Evolutionary conservation across 1,140 invertebrate species (phyloP), one percentile per base, ranked within the genome.

Genomic region (Tenebrio molitor): DNA sequence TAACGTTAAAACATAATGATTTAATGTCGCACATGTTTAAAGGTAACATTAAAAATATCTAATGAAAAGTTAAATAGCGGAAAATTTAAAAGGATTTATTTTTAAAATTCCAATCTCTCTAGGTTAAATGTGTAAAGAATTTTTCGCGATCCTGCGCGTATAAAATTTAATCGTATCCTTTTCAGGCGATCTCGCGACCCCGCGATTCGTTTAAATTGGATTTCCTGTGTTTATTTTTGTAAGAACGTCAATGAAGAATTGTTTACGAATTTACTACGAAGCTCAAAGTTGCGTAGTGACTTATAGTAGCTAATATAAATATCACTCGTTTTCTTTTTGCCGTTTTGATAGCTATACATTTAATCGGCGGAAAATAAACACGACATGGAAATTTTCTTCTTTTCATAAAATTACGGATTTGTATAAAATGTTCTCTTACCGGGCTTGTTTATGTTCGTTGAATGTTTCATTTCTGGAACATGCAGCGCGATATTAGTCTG

Each of bases 201-300:
- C 15, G 8, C n/a, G 15, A 29, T 29, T n/a, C 21, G 21, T 23
- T 14, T 12, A 58, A 58, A 29, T 29, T 58, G 15, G 50, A 58
- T 29, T 58, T 58, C 50, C 50, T 58, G 21, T 58, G 50, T 58
- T 58, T 58, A 58, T 58, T 58, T 58, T 58, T 25, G 14, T 29
- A 10, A 14, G 50, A 58, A 58, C 50, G 50, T 58, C 50, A 58
- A 58, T 58, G 50, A 58, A 58, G 50, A 58, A 58, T 58, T 58
- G 50, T 58, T 58, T 58, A 58, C 50, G 50, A 58, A 58, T 29
- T 58, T 58, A 58, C 50, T 58, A 58, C 29, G 50, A 58, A 58
- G 17, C 14, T 14, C 23, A 58, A 58, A 58, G 50, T 4, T 50
- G 17, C 50, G 21, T 58, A 25, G 50, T 50, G 44, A 10, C 44